phyloP scores from a whole-genome alignment of 2,113 vertebrate genomes.

The Scatophagus argus region DNA sequence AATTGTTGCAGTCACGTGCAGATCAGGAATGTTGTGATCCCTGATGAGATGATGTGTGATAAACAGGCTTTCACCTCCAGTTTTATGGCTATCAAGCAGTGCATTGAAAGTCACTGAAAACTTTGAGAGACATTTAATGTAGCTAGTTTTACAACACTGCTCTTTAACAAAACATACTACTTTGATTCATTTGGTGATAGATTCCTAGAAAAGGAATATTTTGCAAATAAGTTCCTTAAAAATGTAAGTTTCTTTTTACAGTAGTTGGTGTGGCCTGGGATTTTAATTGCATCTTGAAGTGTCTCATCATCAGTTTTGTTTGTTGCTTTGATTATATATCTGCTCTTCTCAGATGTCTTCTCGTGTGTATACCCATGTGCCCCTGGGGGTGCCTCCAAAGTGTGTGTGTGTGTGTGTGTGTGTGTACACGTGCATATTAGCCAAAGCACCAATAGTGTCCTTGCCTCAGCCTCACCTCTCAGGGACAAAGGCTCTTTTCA shows the following conservation, averaged over 20 bases:
- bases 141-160: too few relatives aligned
- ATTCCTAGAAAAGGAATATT: background rate
- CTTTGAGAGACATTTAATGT: too few relatives aligned
- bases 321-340: background rate
- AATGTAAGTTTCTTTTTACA: background rate
- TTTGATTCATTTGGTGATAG: background rate
- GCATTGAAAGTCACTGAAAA: background rate
- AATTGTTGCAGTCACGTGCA: too few relatives aligned
- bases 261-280: background rate
- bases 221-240: background rate
- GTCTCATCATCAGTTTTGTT: conserved; percentile 3
- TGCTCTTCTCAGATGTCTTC: background rate
- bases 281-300: background rate
- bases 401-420: conserved; percentile 14
- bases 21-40: background rate
- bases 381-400: background rate
- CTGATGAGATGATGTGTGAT: background rate
- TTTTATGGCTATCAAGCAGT: background rate
- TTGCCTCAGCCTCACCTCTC: conserved; percentile 63
- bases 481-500: conserved; percentile 77
- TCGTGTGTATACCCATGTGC: background rate
- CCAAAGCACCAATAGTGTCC: conserved; percentile 44
- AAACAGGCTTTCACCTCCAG: background rate
- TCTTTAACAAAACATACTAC: background rate
- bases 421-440: conserved; percentile 21